Evolutionary conservation across 64 coral and sea anemone species (phyloP), one percentile per base, ranked within the genome.

Genomic region (Montipora sp.): DNA sequence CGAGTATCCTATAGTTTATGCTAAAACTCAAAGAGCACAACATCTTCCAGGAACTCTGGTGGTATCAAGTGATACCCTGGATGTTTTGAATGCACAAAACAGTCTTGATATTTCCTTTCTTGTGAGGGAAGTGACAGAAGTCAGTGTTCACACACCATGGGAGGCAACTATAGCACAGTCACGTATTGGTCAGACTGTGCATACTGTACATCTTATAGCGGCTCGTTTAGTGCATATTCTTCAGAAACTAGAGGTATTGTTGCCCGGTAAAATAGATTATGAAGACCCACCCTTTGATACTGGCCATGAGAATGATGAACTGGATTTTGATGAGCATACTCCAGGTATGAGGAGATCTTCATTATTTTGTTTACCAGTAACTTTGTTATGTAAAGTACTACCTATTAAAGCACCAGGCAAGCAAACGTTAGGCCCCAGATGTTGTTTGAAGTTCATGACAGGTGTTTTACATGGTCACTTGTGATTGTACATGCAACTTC

Each of bases 191-290:
- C 69, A 96, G 48, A 49, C 83, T 89, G 96, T 84, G 57, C 61
- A 84, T 5, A 79, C 77, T 50, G 90, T 92, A 48, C 91, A 96
- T 84, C 76, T 99, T 4, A 89, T 94, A 19, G 93, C 98, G 8
- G 92, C 98, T 51, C 90, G 92, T 27, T 80, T 99, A 75, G 89
- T 99, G 55, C 88, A 99, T 59, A 88, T 99, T 51, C 77, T 99
- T 57, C 89, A 91, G 74, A 59, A 82, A 12, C 75, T 99, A 23
- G 87, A 99, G 75, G 73, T 74, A 48, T n/a, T 92, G 13, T 86
- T 89, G 24, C 94, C 89, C 47, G 75, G 84, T 71, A 96, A 96
- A 50, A 48, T 99, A 20, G 75, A 78, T 75, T 96, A 93, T 92
- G 94, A 99, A 23, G 94, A 99, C 9, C 84, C 92, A 79, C 92